phyloP scores from a whole-genome alignment of 2,888 invertebrate genomes.

The Volucella zonaria region DNA sequence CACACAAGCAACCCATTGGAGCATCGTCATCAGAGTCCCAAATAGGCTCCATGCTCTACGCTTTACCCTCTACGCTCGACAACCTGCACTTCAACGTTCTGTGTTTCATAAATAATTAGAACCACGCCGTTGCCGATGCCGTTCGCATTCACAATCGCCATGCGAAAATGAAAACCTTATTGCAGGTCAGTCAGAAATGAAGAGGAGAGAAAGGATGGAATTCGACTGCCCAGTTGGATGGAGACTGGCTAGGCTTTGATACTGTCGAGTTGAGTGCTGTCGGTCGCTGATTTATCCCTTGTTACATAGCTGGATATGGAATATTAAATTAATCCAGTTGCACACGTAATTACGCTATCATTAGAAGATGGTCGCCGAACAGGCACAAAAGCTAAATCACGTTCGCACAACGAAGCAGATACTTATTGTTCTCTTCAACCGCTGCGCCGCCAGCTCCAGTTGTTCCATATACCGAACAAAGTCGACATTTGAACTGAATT shows the following conservation, averaged over 20 bases:
- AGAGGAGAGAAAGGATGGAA: not conserved
- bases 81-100: conserved; percentile 25
- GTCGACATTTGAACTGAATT: conserved; percentile 30
- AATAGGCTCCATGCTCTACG: too few relatives aligned
- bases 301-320: conserved; percentile 24
- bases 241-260: not conserved
- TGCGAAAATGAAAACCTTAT: conserved; percentile 36
- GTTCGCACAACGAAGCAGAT: conserved; percentile 2
- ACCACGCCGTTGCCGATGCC: conserved; percentile 13
- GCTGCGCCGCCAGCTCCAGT: not conserved
- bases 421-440: not conserved
- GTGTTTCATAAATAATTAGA: conserved; percentile 59
- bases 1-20: not conserved
- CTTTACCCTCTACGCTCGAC: not conserved
- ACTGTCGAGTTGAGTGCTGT: not conserved
- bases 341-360: conserved; percentile 54
- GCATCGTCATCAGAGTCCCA: conserved; percentile 4
- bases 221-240: not conserved
- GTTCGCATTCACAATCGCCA: conserved; percentile 15
- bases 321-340: conserved; percentile 53
- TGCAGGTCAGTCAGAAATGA: conserved; percentile 27
- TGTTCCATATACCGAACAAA: not conserved
- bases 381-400: conserved; percentile 36
- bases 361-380: conserved; percentile 35
- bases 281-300: conserved; percentile 21